A percentile compares a stretch with the other conserved stretches of the same genome.
Conservation (phyloP, 2,113 vertebrate species). For the Paradoxurus hermaphroditus region DNA sequence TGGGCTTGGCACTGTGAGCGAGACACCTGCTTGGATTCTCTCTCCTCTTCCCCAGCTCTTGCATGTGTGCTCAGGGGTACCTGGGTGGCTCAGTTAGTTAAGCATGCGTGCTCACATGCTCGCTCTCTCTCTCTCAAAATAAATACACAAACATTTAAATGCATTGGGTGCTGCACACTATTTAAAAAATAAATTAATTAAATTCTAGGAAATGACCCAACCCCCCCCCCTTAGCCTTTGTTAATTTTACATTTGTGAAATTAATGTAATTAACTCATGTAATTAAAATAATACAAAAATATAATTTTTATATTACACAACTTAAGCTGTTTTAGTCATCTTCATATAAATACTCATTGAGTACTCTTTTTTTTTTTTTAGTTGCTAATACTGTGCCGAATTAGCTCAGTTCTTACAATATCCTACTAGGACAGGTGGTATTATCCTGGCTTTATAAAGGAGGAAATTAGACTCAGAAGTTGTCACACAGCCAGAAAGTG, state of each 20-base stretch:
- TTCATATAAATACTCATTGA: background rate
- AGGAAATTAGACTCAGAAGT: background rate
- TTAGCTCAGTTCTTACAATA: background rate
- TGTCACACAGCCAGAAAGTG: background rate
- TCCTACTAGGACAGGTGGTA: background rate
- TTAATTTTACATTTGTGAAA: background rate
- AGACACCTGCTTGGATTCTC: no score
- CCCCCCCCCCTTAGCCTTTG: background rate
- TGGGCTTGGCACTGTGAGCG: no score
- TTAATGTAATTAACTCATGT: background rate
- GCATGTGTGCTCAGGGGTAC: no score
- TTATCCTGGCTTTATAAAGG: conserved; percentile 22
- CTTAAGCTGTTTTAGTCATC: background rate
- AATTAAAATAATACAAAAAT: conserved; percentile 34
- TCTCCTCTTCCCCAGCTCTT: no score
- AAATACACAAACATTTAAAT: no score
- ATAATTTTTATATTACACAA: background rate
- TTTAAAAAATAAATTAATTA: no score
- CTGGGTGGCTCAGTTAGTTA: no score
- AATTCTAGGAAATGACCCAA: background rate
- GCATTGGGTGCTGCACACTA: no score
- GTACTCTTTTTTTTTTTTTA: background rate
- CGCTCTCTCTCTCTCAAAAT: no score
- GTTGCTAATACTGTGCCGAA: conserved; percentile 1
- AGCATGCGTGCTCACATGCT: no score